Evolutionary conservation across 2,888 invertebrate species (phyloP).

Genomic region (Troides aeacus): DNA sequence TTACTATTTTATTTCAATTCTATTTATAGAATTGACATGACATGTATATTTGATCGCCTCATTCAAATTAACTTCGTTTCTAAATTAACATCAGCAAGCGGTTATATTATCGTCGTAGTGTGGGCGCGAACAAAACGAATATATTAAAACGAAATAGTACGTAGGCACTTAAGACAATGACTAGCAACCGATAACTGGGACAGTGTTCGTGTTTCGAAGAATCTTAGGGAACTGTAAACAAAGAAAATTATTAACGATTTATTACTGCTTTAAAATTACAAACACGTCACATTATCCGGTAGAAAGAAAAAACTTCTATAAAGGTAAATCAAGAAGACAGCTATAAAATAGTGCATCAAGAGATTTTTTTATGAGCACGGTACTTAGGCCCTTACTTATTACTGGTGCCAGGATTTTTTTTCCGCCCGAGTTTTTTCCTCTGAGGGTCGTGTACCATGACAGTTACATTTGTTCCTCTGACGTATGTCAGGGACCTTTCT

Average conservation of each 20-base stretch:
- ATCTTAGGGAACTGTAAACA: constrained; percentile 21
- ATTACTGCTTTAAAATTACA: neutral
- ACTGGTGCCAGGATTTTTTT: too few species aligned
- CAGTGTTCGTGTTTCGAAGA: constrained; percentile 53
- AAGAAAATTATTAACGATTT: constrained; percentile 9
- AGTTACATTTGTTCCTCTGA: too few species aligned
- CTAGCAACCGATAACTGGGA: constrained; percentile 61
- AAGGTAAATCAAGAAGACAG: too few species aligned
- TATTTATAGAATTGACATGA: neutral
- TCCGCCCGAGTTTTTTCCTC: too few species aligned
- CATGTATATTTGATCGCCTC: neutral
- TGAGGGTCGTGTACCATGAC: too few species aligned
- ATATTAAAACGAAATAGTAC: constrained; percentile 65
- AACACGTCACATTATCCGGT: neutral
- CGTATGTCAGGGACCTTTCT: too few species aligned
- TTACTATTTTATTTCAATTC: too few species aligned
- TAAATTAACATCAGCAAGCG: constrained; percentile 31
- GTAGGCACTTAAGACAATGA: constrained; percentile 64
- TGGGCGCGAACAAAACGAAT: constrained; percentile 64
- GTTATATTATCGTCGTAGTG: constrained; percentile 45
- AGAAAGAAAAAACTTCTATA: neutral
- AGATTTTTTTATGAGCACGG: too few species aligned
- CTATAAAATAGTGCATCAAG: too few species aligned
- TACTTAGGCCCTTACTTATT: too few species aligned
- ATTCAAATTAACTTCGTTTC: constrained; percentile 14